Percentiles rank a stretch among this genome's conserved stretches.
phyloP scores from a whole-genome alignment of 2,888 invertebrate species.

The Limnephilus auricula region DNA sequence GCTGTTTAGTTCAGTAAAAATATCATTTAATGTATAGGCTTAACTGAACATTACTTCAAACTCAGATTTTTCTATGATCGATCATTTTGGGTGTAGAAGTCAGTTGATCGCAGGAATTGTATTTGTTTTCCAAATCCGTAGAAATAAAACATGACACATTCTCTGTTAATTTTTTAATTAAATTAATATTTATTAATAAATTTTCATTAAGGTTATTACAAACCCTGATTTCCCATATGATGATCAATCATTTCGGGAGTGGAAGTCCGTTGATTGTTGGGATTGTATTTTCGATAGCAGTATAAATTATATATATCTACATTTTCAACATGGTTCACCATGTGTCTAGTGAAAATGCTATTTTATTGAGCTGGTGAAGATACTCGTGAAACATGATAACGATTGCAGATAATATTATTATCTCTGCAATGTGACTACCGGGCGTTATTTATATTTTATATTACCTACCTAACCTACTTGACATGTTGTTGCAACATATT shows the following conservation, averaged over 20 bases:
- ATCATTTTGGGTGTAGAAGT: background rate
- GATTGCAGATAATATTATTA: background rate
- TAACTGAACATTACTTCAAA: background rate
- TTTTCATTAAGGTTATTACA: background rate
- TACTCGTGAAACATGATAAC: background rate
- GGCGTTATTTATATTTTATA: background rate
- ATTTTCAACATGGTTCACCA: background rate
- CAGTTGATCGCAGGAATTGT: background rate
- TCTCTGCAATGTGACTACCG: background rate
- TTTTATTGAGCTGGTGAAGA: background rate
- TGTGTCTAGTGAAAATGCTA: background rate
- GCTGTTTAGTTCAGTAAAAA: too few species aligned
- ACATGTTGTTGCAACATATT: background rate
- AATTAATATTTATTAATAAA: background rate
- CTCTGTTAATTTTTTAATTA: background rate
- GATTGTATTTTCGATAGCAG: background rate
- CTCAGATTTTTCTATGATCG: background rate
- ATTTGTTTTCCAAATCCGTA: background rate
- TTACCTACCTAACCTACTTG: background rate
- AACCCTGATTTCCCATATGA: background rate
- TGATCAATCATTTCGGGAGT: background rate
- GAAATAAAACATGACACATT: background rate
- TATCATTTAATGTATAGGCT: too few species aligned
- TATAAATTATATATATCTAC: background rate
- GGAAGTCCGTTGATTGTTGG: background rate